Base-by-base conservation (phyloP, 2,797 vertebrate species). In the Malacoctenus gilli region DNA sequence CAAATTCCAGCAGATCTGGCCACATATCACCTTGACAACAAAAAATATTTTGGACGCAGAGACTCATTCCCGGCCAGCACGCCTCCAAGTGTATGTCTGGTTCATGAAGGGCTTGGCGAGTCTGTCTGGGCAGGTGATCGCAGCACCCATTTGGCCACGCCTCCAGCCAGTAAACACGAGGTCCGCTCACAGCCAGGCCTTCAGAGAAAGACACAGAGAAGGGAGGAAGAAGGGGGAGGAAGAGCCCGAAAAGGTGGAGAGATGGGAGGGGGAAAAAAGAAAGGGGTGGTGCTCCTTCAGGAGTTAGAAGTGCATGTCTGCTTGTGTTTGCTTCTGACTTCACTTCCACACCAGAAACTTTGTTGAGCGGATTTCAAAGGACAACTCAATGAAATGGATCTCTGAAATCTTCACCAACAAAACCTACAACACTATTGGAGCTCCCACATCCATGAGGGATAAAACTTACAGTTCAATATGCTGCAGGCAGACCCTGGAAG, bases 81-180 rank as follows among this genome's bases (percentile, higher is more conserved):
- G 43, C 74, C 54, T 78, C 36, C 44, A 44, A 56, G 55, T 36
- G 23, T 40, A 9, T 60, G 58, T 71, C 59, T 65, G 62, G 50
- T 80, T 68, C 54, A 43, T 48, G 46, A 59, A 38, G 55, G 54
- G 72, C 64, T 19, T 77, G 68, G 65, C 68, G 68, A 52, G 30
- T 83, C 78, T 72, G 75, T 86, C 79, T 85, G 71, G 52, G 80
- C 74, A 82, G 85, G 86, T 85, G 79, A 87, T 82, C 79, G 76
- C 49, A 64, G 22, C 3, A 37, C 36, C 13, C 38, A n/a, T n/a
- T 34, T 59, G 54, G 58, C 74, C 75, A 68, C 80, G 28, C 86
- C 52, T 4, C 57, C 50, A 52, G 67, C 63, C 62, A 68, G 59
- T 61, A 73, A 68, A 58, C 23, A 63, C 56, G 15, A 28, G 1